Conservation (phyloP, 2,888 invertebrate genomes). For the Chirona hameri region DNA sequence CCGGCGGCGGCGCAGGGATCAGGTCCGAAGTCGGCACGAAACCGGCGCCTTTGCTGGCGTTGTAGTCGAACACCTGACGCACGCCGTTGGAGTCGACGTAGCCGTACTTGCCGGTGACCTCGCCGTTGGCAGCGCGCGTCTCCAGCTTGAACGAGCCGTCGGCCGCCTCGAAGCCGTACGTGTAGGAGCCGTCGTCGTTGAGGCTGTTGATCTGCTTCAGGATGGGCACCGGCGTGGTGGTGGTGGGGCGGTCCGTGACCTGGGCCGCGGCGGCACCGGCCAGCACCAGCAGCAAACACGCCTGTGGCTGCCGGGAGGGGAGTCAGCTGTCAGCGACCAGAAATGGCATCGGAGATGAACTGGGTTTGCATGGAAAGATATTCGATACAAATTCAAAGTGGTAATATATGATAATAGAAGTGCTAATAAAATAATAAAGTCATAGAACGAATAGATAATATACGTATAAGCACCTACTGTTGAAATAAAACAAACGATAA, state of each 20-base stretch:
- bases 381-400: too few relatives aligned
- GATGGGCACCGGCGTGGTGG: slow-evolving; percentile 45
- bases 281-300: slow-evolving; percentile 30
- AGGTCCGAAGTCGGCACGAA: slow-evolving; percentile 43
- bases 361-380: too few relatives aligned
- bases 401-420: too few relatives aligned
- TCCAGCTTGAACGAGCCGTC: slow-evolving; percentile 74
- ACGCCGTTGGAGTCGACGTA: slow-evolving; percentile 63
- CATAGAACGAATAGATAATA: too few relatives aligned
- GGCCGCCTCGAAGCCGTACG: slow-evolving; percentile 78
- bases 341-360: neutral
- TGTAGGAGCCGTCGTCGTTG: slow-evolving; percentile 78
- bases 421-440: too few relatives aligned
- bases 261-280: slow-evolving; percentile 27
- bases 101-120: slow-evolving; percentile 60
- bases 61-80: slow-evolving; percentile 74
- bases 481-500: neutral
- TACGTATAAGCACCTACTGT: neutral
- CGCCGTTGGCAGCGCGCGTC: slow-evolving; percentile 39
- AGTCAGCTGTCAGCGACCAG: too few relatives aligned
- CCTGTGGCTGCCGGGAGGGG: neutral
- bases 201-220: slow-evolving; percentile 75
- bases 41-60: slow-evolving; percentile 52
- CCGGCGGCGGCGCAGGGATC: slow-evolving; percentile 33
- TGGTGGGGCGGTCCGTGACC: slow-evolving; percentile 14